phyloP scores from a whole-genome alignment of 2,113 vertebrate species.

The Dasyornis broadbenti region DNA sequence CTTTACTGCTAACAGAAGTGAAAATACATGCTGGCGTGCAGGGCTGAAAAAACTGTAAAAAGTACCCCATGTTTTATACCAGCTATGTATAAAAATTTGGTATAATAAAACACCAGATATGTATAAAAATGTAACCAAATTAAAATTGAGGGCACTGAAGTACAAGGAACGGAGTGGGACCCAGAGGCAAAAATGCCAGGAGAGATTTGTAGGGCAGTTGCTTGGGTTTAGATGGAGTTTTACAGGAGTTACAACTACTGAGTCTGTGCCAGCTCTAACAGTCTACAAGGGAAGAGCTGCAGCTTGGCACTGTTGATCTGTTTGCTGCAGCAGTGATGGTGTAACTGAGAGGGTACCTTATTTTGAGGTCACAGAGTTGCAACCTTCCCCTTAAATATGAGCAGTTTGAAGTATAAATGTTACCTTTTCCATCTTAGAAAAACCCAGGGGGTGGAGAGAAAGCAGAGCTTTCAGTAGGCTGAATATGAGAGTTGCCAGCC shows the following conservation, averaged over 20 bases:
- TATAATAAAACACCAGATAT: no score
- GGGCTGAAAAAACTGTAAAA: neutral
- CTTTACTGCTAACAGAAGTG: neutral
- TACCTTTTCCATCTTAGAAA: neutral
- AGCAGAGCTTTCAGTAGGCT: neutral
- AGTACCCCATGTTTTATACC: neutral
- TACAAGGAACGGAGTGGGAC: neutral
- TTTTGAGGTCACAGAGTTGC: neutral
- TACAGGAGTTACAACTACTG: neutral
- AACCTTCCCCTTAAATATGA: neutral
- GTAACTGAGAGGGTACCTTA: neutral
- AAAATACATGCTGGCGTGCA: fast-evolving
- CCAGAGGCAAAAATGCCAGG: neutral
- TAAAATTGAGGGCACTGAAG: neutral
- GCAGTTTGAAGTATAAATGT: neutral
- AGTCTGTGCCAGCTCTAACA: neutral
- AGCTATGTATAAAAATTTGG: no score
- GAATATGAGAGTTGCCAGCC: neutral
- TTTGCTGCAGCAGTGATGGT: neutral
- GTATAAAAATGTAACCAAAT: no score
- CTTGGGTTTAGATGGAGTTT: neutral
- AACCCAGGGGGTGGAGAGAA: neutral
- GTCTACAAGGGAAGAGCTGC: neutral
- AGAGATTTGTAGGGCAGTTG: neutral
- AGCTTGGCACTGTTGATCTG: neutral